Evolutionary conservation across 2,888 invertebrate genomes (phyloP).

Genomic region (Meganola albula): DNA sequence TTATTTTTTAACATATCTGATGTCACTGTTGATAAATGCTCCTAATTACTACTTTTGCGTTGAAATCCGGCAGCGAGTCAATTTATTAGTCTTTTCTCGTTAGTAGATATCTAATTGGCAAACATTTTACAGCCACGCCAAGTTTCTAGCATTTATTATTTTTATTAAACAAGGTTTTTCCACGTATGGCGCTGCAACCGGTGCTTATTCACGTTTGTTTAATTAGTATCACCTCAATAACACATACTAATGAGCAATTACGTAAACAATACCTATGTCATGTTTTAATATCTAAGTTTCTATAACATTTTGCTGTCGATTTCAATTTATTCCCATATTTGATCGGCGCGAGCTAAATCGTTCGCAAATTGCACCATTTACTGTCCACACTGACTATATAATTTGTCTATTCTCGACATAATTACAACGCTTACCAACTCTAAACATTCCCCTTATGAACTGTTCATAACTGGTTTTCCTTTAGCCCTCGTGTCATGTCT

Average conservation of each 20-base stretch:
- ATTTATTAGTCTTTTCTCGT: slow-evolving; percentile 39
- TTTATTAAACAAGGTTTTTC: slow-evolving; percentile 59
- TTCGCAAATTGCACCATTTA: slow-evolving; percentile 42
- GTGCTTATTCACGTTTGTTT: slow-evolving; percentile 42
- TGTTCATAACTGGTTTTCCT: slow-evolving; percentile 38
- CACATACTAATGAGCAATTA: slow-evolving; percentile 39
- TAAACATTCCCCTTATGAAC: slow-evolving; percentile 40
- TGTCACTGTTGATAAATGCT: too few relatives aligned
- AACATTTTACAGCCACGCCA: slow-evolving; percentile 39
- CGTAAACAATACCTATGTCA: slow-evolving; percentile 30
- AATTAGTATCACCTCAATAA: slow-evolving; percentile 35
- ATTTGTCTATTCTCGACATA: slow-evolving; percentile 40
- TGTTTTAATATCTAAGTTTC: slow-evolving; percentile 29
- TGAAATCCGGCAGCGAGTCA: slow-evolving; percentile 11
- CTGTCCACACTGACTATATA: slow-evolving; percentile 39
- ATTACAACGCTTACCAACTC: slow-evolving; percentile 39
- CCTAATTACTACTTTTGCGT: too few relatives aligned
- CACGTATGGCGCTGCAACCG: slow-evolving; percentile 35
- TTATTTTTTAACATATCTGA: too few relatives aligned
- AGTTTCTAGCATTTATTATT: slow-evolving; percentile 53
- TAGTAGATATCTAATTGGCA: slow-evolving; percentile 35
- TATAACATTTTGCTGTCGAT: slow-evolving; percentile 37
- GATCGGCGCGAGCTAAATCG: slow-evolving; percentile 29
- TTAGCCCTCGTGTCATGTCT: slow-evolving; percentile 31
- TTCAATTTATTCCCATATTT: slow-evolving; percentile 47